These are phyloP conservation scores for Hemiprocne comata DNA, from an alignment of 2,113 vertebrate genomes.

Conservation along the genomic window DNA sequence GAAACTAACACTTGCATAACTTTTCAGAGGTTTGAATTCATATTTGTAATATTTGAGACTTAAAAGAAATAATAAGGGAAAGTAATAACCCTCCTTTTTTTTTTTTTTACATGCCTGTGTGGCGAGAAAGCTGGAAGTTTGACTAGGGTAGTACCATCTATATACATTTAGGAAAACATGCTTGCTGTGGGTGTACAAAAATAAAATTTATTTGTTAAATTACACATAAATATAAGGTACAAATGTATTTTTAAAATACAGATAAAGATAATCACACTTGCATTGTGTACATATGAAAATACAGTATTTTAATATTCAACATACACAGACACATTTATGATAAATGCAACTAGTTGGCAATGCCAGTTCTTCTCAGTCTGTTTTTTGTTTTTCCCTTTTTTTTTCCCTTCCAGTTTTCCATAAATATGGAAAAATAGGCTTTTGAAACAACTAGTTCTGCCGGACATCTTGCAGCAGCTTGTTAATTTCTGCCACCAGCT, in stretches of 20 bases:
- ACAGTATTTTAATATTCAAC: conserved; percentile 96
- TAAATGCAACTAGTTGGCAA: conserved; percentile 92
- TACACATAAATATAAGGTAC: conserved; percentile 99
- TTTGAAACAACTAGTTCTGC: conserved; percentile 84
- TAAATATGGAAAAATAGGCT: conserved; percentile 70
- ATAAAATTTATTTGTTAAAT: conserved; percentile 98
- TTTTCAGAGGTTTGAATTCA: conserved; percentile 37
- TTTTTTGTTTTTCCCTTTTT: neutral
- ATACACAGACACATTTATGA: conserved; percentile 98
- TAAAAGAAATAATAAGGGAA: conserved; percentile 16
- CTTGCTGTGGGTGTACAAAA: conserved; percentile 95
- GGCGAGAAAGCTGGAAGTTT: conserved; percentile 1
- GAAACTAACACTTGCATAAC: conserved; percentile 59
- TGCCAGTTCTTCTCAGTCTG: conserved; percentile 79
- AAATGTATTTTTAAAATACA: conserved; percentile 99
- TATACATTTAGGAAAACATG: conserved; percentile 79
- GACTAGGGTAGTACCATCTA: conserved; percentile 29
- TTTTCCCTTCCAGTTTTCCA: conserved; percentile 64
- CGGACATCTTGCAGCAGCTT: conserved; percentile 95
- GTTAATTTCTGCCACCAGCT: conserved; percentile 97
- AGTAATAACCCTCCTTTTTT: neutral
- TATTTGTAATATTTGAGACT: conserved; percentile 29
- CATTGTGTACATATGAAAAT: conserved; percentile 97
- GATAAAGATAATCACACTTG: conserved; percentile 98
- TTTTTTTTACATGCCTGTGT: neutral